Evolutionary conservation across 2,888 invertebrate species (phyloP).

Genomic region (Heliconius erato): DNA sequence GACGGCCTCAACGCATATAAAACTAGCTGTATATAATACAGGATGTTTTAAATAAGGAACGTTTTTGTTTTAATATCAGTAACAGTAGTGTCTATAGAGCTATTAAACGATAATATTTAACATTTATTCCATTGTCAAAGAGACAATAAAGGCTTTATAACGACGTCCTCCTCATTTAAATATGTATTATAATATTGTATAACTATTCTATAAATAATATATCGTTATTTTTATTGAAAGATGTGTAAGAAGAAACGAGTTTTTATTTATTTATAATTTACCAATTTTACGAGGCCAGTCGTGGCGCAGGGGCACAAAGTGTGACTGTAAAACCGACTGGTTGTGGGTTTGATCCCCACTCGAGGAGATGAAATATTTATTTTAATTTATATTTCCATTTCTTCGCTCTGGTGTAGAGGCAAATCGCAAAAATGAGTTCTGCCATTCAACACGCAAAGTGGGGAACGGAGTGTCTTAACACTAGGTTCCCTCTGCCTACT

Average conservation of each 20-base stretch:
- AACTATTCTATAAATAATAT: background rate
- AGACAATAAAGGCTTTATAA: conserved; percentile 34
- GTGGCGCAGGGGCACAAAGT: too few relatives aligned
- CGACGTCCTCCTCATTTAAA: background rate
- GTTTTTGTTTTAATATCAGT: conserved; percentile 23
- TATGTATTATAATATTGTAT: background rate
- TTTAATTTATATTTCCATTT: too few relatives aligned
- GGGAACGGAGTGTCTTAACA: too few relatives aligned
- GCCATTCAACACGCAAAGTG: too few relatives aligned
- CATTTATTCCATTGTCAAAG: conserved; percentile 39
- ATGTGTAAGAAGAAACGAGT: background rate
- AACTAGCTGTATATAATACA: background rate
- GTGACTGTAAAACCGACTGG: too few relatives aligned
- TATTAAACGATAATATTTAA: conserved; percentile 27
- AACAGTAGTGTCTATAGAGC: conserved; percentile 18
- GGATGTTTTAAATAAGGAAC: conserved; percentile 12
- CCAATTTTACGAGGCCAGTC: too few relatives aligned
- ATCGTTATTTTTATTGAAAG: background rate
- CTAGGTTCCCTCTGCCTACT: too few relatives aligned
- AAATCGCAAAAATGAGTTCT: too few relatives aligned
- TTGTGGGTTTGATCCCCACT: too few relatives aligned
- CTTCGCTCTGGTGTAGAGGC: too few relatives aligned
- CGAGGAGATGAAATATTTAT: too few relatives aligned
- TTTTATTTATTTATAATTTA: background rate
- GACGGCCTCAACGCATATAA: background rate